Evolutionary conservation across 2,113 vertebrate species (phyloP).

Genomic region (Taxidea taxus): DNA sequence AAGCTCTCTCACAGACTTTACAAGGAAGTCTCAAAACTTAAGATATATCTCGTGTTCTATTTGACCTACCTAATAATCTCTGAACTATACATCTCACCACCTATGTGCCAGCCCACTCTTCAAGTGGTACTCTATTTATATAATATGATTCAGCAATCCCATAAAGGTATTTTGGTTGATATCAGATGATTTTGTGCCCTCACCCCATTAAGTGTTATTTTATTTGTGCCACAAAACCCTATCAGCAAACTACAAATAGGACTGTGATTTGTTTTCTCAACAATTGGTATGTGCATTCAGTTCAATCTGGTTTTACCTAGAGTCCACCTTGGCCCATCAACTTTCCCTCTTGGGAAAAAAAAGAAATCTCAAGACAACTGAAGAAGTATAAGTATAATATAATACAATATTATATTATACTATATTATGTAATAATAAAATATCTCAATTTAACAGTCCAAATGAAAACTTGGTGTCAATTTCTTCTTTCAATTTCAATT

Average conservation of each 20-base stretch:
- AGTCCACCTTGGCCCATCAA: background rate
- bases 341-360: background rate
- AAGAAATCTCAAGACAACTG: background rate
- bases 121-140: background rate
- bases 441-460: background rate
- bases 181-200: background rate
- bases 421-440: too few relatives aligned
- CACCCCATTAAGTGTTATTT: background rate
- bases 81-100: background rate
- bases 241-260: background rate
- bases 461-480: background rate
- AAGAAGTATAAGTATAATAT: too few relatives aligned
- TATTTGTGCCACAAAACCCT: background rate
- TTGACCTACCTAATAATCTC: background rate
- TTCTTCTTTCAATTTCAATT: background rate
- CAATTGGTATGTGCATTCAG: background rate
- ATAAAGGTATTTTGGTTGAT: background rate
- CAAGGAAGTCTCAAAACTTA: background rate
- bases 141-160: background rate
- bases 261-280: background rate
- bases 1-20: background rate
- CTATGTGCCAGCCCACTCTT: background rate
- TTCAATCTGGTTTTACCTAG: background rate
- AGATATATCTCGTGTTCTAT: background rate
- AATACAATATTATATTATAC: too few relatives aligned